Conservation (phyloP, 2,113 vertebrate genomes). For the Psammodynastes pulverulentus region DNA sequence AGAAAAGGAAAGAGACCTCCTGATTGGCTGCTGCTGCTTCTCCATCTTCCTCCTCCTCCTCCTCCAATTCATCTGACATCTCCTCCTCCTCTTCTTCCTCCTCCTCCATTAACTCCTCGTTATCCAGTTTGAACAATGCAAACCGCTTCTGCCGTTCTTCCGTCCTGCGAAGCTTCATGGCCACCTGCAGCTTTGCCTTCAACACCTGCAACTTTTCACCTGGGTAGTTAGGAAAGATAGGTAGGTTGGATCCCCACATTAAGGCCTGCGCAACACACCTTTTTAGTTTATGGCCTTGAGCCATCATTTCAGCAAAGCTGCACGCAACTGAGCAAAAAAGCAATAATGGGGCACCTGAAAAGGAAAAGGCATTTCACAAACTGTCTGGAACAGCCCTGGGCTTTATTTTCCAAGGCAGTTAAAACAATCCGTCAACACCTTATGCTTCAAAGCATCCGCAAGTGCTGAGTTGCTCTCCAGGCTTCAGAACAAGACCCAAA, state of each 20-base stretch:
- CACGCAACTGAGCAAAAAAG: constrained; percentile 3
- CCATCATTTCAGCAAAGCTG: background rate
- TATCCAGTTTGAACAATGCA: constrained; percentile 84
- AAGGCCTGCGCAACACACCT: background rate
- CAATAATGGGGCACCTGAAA: background rate
- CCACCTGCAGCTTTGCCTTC: constrained; percentile 90
- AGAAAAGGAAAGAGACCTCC: constrained; percentile 55
- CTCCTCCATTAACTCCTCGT: constrained; percentile 87
- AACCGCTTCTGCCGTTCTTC: constrained; percentile 85
- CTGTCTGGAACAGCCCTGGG: background rate
- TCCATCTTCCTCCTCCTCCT: constrained; percentile 56
- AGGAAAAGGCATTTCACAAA: background rate
- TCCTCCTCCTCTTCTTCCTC: constrained; percentile 75
- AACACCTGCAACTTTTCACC: constrained; percentile 87
- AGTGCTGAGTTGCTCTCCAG: background rate
- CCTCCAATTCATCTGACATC: constrained; percentile 83
- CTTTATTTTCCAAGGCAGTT: no score
- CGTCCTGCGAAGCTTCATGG: constrained; percentile 87
- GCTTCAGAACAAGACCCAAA: background rate
- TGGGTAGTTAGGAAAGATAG: constrained; percentile 47
- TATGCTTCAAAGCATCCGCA: background rate
- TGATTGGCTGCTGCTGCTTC: constrained; percentile 32
- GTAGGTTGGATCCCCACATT: background rate
- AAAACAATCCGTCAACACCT: background rate
- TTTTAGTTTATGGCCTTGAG: background rate